A percentile compares a stretch with the other conserved stretches of the same genome.
Conservation (phyloP, 2,888 invertebrate genomes). For the Linnaemya tessellans region DNA sequence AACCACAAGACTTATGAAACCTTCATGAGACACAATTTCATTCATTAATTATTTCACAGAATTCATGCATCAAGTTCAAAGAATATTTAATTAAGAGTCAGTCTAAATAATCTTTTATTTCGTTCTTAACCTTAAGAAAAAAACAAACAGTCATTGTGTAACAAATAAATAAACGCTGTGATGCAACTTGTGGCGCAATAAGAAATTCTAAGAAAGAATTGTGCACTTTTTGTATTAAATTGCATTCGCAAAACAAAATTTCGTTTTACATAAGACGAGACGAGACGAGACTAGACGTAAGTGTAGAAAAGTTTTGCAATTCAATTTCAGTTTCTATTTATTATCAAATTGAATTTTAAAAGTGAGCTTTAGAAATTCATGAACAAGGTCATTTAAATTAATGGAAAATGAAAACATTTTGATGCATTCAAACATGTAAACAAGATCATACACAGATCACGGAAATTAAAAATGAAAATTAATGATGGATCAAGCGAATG, state of each 20-base stretch:
- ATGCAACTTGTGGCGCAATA: slow-evolving; percentile 61
- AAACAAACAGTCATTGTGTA: slow-evolving; percentile 16
- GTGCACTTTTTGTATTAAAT: slow-evolving; percentile 26
- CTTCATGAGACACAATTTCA: slow-evolving; percentile 26
- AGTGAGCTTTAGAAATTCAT: slow-evolving; percentile 31
- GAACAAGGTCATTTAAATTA: slow-evolving; percentile 61
- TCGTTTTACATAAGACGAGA: slow-evolving; percentile 33
- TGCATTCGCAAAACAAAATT: slow-evolving; percentile 42
- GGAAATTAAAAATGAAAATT: not conserved
- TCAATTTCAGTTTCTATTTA: slow-evolving; percentile 1
- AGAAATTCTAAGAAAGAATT: slow-evolving; percentile 29
- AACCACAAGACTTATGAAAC: not conserved
- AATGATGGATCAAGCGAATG: not conserved
- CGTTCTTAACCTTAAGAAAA: not conserved
- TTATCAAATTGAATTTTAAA: slow-evolving; percentile 6
- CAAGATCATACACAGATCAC: slow-evolving; percentile 1
- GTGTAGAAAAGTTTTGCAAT: not conserved
- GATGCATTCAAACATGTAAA: slow-evolving; percentile 1
- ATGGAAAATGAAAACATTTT: slow-evolving; percentile 18
- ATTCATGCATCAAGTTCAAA: slow-evolving; percentile 63
- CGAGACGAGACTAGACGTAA: not conserved
- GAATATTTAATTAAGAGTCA: slow-evolving; percentile 47
- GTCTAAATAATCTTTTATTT: slow-evolving; percentile 18
- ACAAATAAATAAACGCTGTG: slow-evolving; percentile 29
- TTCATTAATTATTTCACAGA: slow-evolving; percentile 43